Base-by-base conservation (phyloP, 2,888 invertebrate species). In the Hydraecia micacea region DNA sequence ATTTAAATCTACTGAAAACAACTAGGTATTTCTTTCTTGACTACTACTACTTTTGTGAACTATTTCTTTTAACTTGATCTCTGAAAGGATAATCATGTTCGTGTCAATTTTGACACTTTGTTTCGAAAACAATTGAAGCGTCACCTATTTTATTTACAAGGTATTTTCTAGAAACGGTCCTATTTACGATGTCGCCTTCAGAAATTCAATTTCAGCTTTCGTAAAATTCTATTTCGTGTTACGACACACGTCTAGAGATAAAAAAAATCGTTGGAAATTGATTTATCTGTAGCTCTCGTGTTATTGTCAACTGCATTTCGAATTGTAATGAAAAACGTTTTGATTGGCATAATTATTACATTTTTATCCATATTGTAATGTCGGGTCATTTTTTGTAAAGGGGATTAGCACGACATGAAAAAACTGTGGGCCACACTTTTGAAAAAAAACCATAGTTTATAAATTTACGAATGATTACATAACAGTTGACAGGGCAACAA, bases 161-260 rank as follows among this genome's bases (percentile, higher is more conserved):
- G 85, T 87, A 88, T 87, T 84, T 85, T 77, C 84, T 80, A 75
- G 87, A 88, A 90, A 89, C 87, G 77, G 84, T 88, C 86, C 87
- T 86, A 89, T 90, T 91, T 86, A 86, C 86, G 86, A 89, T 79
- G 90, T 91, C 90, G 84, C 87, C 79, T 84, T 84, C 90, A 90
- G 87, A 88, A 91, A 92, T 90, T 88, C 88, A 90, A 93, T 93
- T 93, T 90, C 83, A 89, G 89, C 91, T 86, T 89, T 89, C 87
- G 84, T 85, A 81, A 90, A 90, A 91, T 91, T 90, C 90, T 91
- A 93, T 91, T 91, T 91, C 32, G 88, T 90, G 83, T 91, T 91
- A 90, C 91, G 77, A 89, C 85, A 91, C 88, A 90, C 87, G 88
- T 83, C 81, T 71, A 77, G 62, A 87, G 86, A 91, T 85, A 89